phyloP scores from a whole-genome alignment of 1,140 invertebrate species.

The Hyposmocoma kahamanoa region DNA sequence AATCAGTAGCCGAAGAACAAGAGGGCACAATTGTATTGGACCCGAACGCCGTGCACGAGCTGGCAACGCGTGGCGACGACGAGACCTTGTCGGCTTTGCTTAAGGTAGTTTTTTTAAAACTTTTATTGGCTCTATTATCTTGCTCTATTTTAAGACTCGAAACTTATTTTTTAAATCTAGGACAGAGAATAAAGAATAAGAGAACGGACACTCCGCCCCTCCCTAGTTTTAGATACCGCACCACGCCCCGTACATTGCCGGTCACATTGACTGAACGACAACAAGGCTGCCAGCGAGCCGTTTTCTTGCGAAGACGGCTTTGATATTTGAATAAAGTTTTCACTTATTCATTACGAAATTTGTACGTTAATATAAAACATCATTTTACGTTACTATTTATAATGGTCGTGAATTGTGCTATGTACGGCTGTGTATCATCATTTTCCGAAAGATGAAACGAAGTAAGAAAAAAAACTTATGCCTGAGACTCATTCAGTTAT shows the following conservation, averaged over 20 bases:
- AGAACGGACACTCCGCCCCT: too few species aligned
- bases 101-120: constrained; percentile 34
- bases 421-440: too few species aligned
- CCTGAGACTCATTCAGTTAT: too few species aligned
- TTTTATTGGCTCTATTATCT: neutral
- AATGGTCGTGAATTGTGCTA: too few species aligned
- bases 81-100: constrained; percentile 42
- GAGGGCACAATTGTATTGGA: constrained; percentile 38
- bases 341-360: too few species aligned
- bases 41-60: constrained; percentile 38
- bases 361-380: too few species aligned
- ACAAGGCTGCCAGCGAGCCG: neutral
- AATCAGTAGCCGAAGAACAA: constrained; percentile 32
- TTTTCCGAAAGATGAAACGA: too few species aligned
- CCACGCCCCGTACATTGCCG: neutral
- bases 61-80: constrained; percentile 52
- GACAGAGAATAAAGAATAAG: neutral
- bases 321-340: too few species aligned
- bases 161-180: neutral
- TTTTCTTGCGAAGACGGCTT: too few species aligned
- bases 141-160: neutral
- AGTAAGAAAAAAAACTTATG: too few species aligned
- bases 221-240: too few species aligned
- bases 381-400: too few species aligned
- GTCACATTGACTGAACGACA: neutral